Evolutionary conservation across 35 echinoderm and acorn worm genomes (phyloP).

Genomic region (Anneissia japonica): DNA sequence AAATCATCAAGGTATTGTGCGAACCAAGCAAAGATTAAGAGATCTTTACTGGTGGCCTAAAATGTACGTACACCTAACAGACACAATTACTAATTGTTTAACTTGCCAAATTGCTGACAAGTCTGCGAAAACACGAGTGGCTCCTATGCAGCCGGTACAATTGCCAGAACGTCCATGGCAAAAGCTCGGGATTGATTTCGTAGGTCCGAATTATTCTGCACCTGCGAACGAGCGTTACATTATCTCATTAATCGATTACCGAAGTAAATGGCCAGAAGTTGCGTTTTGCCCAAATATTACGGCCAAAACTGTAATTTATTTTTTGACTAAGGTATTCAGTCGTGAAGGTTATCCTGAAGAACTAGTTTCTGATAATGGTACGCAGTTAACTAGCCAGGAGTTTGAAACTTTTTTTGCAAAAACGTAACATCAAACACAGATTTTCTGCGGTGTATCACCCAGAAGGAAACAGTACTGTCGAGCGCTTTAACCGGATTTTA

Average conservation of each 20-base stretch:
- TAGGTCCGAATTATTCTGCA: not conserved
- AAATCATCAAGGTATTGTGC: conserved; percentile 55
- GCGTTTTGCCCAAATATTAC: not conserved
- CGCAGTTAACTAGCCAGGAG: not conserved
- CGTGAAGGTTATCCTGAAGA: not conserved
- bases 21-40: conserved; percentile 48
- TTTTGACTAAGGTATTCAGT: not conserved
- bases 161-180: not conserved
- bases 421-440: not conserved
- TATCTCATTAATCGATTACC: not conserved
- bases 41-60: conserved; percentile 60
- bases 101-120: conserved; percentile 48
- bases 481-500: not conserved
- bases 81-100: conserved; percentile 16
- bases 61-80: conserved; percentile 31
- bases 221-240: not conserved
- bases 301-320: not conserved
- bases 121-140: not conserved
- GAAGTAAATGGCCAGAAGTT: not conserved
- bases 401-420: not conserved
- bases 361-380: not conserved
- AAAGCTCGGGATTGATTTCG: not conserved
- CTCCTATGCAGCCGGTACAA: conserved; percentile 55
- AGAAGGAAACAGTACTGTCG: not conserved
- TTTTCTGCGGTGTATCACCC: not conserved